These are phyloP conservation scores for Poeciliopsis occidentalis DNA, from an alignment of 2,113 vertebrate genomes.

Conservation along the genomic window DNA sequence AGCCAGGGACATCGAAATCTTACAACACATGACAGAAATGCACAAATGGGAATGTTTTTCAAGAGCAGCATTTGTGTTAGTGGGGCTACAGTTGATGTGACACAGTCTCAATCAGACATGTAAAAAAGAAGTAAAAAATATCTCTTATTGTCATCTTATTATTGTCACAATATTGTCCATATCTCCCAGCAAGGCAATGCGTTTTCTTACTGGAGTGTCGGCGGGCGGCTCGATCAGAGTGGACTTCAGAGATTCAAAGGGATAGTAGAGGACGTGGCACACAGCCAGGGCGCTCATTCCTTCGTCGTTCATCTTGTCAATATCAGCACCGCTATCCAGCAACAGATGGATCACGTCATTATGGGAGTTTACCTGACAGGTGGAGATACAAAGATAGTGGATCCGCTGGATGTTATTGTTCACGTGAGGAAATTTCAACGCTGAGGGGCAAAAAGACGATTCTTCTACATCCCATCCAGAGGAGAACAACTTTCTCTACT, in stretches of 20 bases:
- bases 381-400: neutral
- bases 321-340: constrained; percentile 84
- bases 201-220: constrained; percentile 41
- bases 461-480: no score
- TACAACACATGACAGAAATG: constrained; percentile 3
- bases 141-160: no score
- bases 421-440: no score
- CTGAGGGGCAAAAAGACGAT: no score
- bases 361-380: constrained; percentile 79
- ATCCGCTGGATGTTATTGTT: no score
- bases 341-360: constrained; percentile 81
- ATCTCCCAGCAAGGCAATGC: no score
- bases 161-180: no score
- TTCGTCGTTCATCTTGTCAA: constrained; percentile 84
- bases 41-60: neutral
- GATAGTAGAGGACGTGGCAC: constrained; percentile 85
- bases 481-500: no score
- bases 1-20: constrained; percentile 27
- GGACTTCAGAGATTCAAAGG: constrained; percentile 69
- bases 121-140: no score
- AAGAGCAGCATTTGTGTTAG: no score
- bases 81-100: no score
- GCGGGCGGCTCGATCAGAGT: constrained; percentile 58
- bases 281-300: constrained; percentile 83
- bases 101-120: no score